Base-by-base conservation (phyloP, 23 tunicate genomes). In the Clavelina lepadiformis region DNA sequence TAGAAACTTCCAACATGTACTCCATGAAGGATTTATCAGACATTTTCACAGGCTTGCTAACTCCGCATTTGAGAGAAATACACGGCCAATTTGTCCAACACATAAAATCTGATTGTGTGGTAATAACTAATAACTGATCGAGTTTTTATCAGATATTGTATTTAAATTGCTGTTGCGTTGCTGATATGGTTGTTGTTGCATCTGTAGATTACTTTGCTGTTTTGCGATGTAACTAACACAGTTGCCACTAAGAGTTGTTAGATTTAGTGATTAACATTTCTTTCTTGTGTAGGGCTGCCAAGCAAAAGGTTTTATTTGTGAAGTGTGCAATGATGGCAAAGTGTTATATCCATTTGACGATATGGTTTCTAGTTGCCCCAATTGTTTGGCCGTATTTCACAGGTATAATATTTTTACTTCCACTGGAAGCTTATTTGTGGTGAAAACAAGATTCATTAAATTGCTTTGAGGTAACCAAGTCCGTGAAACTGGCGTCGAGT, bases 301-400 rank as follows among this genome's bases (percentile, higher is more conserved):
- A 63, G 96, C 81, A 8, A 88, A 91, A 71, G 99, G 99, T 7
- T 93, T 93, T 56, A 75, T 83, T 35, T 93, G 99, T 47, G 99
- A 85, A 51, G 72, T 93, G 37, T 93, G 99, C 75, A 85, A 85
- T 46, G 53, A 73, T 18, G 94, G 94, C 0, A 82, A 93, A 61
- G 61, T 79, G 25, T 73, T 93, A 3, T 93, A 73, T 69, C 94
- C 99, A 1, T 93, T 93, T 69, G 98, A 91, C 63, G 5, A 51
- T 1, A 54, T 82, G 30, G 85, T 72, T 54, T 63, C 98, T 6
- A 63, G 49, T 37, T 91, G 98, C 56, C 19, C 73, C 7, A 82
- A 76, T 44, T 91, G 98, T 44, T 56, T 44, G 19, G 98, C 98
- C 33, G 98, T 91, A 25, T 91, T 75, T 56, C 98, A 91, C 65